Percentiles rank a stretch among this genome's conserved stretches.
Conservation (phyloP, 2,797 vertebrate species). For the Glyptemys insculpta region DNA sequence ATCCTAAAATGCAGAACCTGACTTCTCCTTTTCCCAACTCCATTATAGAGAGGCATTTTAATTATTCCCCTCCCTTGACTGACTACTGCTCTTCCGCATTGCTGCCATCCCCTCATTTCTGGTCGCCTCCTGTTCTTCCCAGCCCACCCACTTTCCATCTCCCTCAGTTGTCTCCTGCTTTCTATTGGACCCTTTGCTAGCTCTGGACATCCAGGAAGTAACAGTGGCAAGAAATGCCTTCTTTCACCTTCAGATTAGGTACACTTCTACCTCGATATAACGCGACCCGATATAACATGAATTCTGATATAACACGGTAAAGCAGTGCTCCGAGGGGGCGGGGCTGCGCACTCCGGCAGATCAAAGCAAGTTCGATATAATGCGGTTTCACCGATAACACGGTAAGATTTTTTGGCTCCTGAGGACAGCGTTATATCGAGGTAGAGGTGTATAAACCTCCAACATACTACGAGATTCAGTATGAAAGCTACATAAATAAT, state of each 20-base stretch:
- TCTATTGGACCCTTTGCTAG: neutral
- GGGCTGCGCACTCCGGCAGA: too few species aligned
- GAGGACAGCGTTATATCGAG: too few species aligned
- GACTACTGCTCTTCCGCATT: fast-evolving
- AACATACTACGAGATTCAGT: neutral
- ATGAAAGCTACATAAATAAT: neutral
- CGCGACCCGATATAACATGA: too few species aligned
- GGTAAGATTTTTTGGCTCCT: too few species aligned
- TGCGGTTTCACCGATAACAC: too few species aligned
- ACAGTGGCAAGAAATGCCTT: neutral
- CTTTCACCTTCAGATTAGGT: neutral
- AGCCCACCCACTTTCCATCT: neutral
- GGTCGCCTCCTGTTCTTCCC: neutral
- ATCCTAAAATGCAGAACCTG: neutral
- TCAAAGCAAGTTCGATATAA: too few species aligned
- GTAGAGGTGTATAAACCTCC: neutral
- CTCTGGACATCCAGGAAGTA: neutral
- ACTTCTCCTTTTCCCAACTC: neutral
- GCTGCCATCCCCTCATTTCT: neutral
- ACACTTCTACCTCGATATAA: too few species aligned
- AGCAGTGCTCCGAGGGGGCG: too few species aligned
- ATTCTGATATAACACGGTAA: too few species aligned
- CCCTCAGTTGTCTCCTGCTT: neutral
- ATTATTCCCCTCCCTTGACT: neutral
- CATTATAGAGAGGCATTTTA: neutral